Conservation (phyloP, 2,113 vertebrate species). For the Lycaon pictus region DNA sequence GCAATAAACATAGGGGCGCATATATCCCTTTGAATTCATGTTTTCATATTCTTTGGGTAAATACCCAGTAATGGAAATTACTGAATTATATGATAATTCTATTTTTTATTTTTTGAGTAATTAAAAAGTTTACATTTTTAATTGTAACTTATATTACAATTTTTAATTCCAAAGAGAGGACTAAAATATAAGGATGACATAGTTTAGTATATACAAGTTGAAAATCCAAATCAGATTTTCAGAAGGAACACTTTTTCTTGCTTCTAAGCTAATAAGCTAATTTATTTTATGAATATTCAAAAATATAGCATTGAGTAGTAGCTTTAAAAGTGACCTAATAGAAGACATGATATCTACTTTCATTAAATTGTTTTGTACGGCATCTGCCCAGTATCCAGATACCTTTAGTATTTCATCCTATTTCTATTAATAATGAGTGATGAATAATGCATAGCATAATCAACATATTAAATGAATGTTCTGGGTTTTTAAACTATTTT, state of each 20-base stretch:
- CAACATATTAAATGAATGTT: not conserved
- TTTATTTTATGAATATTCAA: conserved; percentile 14
- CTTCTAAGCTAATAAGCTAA: not conserved
- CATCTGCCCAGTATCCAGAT: not conserved
- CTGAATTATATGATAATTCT: not conserved
- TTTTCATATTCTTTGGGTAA: not conserved
- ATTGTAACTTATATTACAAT: not conserved
- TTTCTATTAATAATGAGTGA: not conserved
- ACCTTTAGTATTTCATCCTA: not conserved
- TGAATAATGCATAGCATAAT: not conserved
- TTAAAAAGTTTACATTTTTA: not conserved
- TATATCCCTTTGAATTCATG: not conserved
- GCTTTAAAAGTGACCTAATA: not conserved
- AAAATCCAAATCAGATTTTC: not conserved
- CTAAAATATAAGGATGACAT: not conserved
- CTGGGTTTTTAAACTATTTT: not conserved
- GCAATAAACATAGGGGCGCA: not conserved
- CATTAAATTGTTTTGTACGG: not conserved
- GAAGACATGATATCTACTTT: not conserved
- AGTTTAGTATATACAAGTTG: not conserved
- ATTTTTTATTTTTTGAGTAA: not conserved
- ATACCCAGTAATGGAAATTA: not conserved
- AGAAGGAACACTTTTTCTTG: not conserved
- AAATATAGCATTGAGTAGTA: not conserved
- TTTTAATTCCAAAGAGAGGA: not conserved